phyloP scores from a whole-genome alignment of 2,113 vertebrate genomes.

The Serilophus lunatus region DNA sequence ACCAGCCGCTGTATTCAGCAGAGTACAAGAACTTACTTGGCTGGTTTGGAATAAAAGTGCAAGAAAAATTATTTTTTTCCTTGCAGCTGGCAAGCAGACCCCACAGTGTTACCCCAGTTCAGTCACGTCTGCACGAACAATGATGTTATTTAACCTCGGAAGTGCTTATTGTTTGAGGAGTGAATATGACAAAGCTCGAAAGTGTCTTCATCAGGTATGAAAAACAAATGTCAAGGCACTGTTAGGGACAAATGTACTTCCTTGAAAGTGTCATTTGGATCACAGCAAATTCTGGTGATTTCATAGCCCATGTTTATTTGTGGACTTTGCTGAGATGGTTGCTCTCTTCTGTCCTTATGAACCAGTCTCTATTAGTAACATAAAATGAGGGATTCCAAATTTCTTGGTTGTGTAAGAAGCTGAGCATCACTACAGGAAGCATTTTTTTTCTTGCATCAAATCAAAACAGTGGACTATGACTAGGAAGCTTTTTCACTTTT shows the following conservation, averaged over 20 bases:
- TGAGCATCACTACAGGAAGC: not conserved
- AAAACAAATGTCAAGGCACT: not conserved
- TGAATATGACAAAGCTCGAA: slow-evolving; percentile 97
- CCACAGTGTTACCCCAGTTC: slow-evolving; percentile 95
- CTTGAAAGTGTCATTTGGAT: not conserved
- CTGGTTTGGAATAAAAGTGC: not conserved
- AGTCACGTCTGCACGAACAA: slow-evolving; percentile 89
- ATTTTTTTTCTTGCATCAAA: too few relatives aligned
- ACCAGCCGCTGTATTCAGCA: not conserved
- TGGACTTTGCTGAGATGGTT: not conserved
- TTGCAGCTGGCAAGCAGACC: slow-evolving; percentile 89
- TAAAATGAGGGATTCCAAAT: not conserved
- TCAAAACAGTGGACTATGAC: not conserved
- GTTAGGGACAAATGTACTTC: not conserved
- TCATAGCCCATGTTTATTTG: not conserved
- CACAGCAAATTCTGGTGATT: not conserved
- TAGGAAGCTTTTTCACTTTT: not conserved
- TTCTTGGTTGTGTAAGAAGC: not conserved
- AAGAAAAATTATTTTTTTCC: not conserved
- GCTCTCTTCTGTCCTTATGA: not conserved
- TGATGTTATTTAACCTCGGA: slow-evolving; percentile 98
- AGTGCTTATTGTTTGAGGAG: slow-evolving; percentile 96
- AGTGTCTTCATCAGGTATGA: slow-evolving; percentile 94
- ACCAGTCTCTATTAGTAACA: not conserved
- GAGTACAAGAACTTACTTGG: not conserved